Percentiles rank a stretch among this genome's conserved stretches.
These are phyloP conservation scores for Stichopus horrens DNA, from an alignment of 53 echinoderm and acorn worm genomes.

Conservation along the genomic window DNA sequence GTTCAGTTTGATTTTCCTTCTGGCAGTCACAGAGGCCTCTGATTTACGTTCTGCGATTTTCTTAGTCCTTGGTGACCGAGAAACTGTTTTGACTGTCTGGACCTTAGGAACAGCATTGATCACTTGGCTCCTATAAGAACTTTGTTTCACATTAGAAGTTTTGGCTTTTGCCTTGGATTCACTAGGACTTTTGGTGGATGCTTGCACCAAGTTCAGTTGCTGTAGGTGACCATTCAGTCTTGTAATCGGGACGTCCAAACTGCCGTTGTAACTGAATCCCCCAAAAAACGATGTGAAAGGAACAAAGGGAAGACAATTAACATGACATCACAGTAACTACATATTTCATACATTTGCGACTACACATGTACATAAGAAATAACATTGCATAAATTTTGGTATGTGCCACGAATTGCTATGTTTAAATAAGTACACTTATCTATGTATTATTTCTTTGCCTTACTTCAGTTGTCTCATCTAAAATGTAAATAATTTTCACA, in stretches of 20 bases:
- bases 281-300: background rate
- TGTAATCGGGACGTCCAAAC: background rate
- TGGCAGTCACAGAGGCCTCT: background rate
- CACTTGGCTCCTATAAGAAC: background rate
- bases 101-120: background rate
- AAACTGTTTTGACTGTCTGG: background rate
- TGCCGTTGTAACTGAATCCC: background rate
- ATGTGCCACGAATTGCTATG: too few relatives aligned
- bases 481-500: too few relatives aligned
- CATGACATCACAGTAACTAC: too few relatives aligned
- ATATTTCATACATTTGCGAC: too few relatives aligned
- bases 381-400: too few relatives aligned
- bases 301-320: too few relatives aligned
- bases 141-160: background rate
- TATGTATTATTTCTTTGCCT: too few relatives aligned
- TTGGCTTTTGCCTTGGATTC: background rate
- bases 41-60: background rate
- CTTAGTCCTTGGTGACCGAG: background rate
- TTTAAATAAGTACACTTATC: too few relatives aligned
- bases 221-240: background rate
- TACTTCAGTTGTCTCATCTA: too few relatives aligned
- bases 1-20: constrained; percentile 12
- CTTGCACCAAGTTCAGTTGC: background rate
- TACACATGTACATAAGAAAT: too few relatives aligned
- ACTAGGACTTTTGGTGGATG: background rate